A percentile compares a stretch with the other conserved stretches of the same genome.
Conservation (phyloP, 2,113 vertebrate species). For the Amphilophus citrinellus region DNA sequence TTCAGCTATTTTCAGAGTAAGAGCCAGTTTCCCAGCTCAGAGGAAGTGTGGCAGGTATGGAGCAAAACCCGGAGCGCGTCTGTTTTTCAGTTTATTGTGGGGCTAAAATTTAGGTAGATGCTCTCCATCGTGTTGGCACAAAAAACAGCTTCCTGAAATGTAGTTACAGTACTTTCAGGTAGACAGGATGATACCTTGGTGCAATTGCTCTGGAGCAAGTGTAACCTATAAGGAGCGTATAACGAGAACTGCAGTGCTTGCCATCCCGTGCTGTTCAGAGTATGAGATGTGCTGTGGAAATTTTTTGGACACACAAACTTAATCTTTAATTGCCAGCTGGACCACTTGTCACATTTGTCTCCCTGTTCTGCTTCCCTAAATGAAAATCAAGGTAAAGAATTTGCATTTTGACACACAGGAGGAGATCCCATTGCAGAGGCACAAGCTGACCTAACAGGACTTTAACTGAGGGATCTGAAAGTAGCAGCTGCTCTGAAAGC, state of each 20-base stretch:
- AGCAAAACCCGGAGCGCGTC: too few species aligned
- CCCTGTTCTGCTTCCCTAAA: too few species aligned
- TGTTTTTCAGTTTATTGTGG: accelerated
- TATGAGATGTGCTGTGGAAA: too few species aligned
- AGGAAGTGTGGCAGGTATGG: neutral
- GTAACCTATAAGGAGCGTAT: too few species aligned
- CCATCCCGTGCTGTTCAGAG: too few species aligned
- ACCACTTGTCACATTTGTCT: too few species aligned
- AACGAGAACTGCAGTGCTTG: too few species aligned
- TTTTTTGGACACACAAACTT: too few species aligned
- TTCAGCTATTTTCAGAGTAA: neutral
- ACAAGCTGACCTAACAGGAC: neutral
- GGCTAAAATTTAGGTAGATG: neutral
- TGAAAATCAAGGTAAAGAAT: too few species aligned
- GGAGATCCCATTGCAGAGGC: neutral
- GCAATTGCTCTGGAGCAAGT: accelerated
- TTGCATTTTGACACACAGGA: neutral
- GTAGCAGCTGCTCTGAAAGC: neutral
- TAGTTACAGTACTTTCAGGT: neutral
- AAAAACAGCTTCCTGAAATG: neutral
- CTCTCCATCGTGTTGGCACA: too few species aligned
- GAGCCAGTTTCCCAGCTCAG: neutral
- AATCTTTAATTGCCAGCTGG: too few species aligned
- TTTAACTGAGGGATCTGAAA: neutral
- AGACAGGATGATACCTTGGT: neutral